These are phyloP conservation scores for Pygoscelis adeliae DNA, from an alignment of 2,113 vertebrate species.

Conservation along the genomic window DNA sequence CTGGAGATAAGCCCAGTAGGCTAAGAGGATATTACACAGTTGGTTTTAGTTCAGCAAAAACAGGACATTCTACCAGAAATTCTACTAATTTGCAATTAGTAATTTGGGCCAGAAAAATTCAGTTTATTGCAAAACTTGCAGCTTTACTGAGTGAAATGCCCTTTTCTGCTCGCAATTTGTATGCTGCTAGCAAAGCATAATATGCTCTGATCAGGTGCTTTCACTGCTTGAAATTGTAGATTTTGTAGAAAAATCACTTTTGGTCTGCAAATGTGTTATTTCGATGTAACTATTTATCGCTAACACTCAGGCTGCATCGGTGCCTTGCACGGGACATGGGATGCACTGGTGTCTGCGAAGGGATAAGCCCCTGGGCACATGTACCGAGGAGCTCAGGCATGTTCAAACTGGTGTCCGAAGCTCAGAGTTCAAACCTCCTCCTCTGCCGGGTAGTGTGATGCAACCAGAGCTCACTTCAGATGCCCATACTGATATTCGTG, in stretches of 20 bases:
- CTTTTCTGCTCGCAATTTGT: background rate
- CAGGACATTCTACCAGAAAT: background rate
- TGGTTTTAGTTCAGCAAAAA: constrained; percentile 42
- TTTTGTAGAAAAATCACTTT: background rate
- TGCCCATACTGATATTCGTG: rapidly evolving
- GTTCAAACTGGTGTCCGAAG: background rate
- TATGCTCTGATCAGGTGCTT: background rate
- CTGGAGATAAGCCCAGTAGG: constrained; percentile 64
- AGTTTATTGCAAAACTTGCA: background rate
- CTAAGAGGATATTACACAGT: constrained; percentile 18
- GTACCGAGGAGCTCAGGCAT: background rate
- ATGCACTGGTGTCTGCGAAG: rapidly evolving
- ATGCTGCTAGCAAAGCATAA: background rate
- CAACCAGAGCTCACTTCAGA: background rate
- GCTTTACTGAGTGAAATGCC: background rate
- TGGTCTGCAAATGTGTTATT: background rate
- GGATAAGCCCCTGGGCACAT: background rate
- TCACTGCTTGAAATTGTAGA: background rate
- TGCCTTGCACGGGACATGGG: background rate
- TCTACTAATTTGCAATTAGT: constrained; percentile 1
- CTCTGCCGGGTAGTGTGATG: background rate
- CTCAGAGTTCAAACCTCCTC: background rate
- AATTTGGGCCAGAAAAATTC: background rate
- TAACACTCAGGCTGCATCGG: background rate
- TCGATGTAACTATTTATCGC: rapidly evolving